These are phyloP conservation scores for Zaprionus obscuricornis DNA, from an alignment of 2,888 invertebrate genomes.

Conservation along the genomic window DNA sequence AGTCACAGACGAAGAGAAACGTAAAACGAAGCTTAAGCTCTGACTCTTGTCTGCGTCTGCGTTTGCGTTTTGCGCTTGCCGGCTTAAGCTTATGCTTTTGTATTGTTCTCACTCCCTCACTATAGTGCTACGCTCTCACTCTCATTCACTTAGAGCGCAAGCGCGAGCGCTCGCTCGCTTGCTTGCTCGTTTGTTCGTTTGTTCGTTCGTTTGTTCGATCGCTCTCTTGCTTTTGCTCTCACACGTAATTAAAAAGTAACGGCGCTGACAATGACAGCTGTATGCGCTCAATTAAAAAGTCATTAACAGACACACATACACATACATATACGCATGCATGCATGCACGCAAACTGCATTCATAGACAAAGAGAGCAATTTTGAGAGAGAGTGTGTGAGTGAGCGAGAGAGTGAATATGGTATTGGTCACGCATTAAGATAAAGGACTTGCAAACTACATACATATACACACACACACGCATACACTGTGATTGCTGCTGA, in stretches of 20 bases:
- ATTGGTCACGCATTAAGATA: conserved; percentile 42
- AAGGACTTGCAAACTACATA: conserved; percentile 40
- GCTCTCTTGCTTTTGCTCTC: conserved; percentile 13
- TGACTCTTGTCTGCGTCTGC: conserved; percentile 1
- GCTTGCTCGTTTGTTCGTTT: too few species aligned
- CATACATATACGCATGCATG: not conserved
- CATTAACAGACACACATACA: conserved; percentile 63
- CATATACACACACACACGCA: too few species aligned
- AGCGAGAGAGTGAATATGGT: conserved; percentile 10
- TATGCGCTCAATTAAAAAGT: conserved; percentile 76
- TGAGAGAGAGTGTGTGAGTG: conserved; percentile 1
- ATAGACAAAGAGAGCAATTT: conserved; percentile 6
- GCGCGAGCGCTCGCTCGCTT: too few species aligned
- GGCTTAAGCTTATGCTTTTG: conserved; percentile 35
- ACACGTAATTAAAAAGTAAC: conserved; percentile 67
- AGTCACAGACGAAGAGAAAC: conserved; percentile 30
- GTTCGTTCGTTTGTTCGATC: not conserved
- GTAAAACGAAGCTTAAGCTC: conserved; percentile 17
- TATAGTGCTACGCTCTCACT: conserved; percentile 13
- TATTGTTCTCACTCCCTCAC: conserved; percentile 35
- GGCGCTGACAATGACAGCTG: conserved; percentile 73
- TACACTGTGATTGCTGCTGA: conserved; percentile 64
- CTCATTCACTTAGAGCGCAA: not conserved
- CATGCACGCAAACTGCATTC: too few species aligned
- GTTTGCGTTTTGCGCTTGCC: too few species aligned